These are phyloP conservation scores for Pseudanteris insignis DNA, from an alignment of 2,888 invertebrate genomes.

Conservation along the genomic window DNA sequence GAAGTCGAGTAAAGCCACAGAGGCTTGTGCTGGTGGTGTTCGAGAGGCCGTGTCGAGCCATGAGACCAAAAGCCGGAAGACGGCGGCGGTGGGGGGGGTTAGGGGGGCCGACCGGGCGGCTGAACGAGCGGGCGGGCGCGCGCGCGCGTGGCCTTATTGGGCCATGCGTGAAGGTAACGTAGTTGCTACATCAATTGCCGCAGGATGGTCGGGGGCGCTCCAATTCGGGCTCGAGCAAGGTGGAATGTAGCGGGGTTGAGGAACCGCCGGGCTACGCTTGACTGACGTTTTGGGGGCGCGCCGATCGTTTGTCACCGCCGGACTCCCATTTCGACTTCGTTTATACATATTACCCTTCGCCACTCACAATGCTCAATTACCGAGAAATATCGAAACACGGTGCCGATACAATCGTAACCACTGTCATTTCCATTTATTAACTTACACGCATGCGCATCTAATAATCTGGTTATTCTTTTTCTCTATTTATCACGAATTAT, in stretches of 20 bases:
- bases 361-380: conserved; percentile 42
- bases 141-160: conserved; percentile 40
- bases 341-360: conserved; percentile 32
- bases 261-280: conserved; percentile 49
- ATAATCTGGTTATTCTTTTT: too few relatives aligned
- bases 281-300: conserved; percentile 64
- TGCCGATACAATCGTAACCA: conserved; percentile 33
- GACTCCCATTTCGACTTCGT: conserved; percentile 45
- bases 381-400: conserved; percentile 35
- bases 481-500: too few relatives aligned
- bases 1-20: too few relatives aligned
- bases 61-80: conserved; percentile 55
- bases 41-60: conserved; percentile 38
- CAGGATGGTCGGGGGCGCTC: conserved; percentile 39
- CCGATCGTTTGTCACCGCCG: conserved; percentile 62
- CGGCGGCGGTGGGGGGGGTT: conserved; percentile 38
- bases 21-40: too few relatives aligned
- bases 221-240: conserved; percentile 54
- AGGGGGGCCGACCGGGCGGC: too few relatives aligned
- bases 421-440: not conserved
- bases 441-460: too few relatives aligned
- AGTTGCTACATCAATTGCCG: not conserved
- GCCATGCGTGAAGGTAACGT: conserved; percentile 45
- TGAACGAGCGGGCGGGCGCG: too few relatives aligned
- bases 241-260: conserved; percentile 48